Evolutionary conservation across 2,888 invertebrate species (phyloP).

Genomic region (Cynaeus angustus): DNA sequence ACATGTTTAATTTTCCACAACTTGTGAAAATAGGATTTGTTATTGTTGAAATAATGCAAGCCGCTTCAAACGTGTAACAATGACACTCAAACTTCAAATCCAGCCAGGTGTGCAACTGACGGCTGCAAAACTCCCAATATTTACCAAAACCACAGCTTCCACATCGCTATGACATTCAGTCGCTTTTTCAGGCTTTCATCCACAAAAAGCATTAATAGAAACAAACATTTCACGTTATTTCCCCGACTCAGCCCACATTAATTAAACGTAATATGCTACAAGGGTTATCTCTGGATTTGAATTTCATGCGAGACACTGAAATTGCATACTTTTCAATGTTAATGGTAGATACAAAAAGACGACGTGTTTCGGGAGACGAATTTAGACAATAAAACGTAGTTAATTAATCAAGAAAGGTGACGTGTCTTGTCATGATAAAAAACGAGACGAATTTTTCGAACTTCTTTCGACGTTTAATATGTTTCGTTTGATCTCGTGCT

Average conservation of each 20-base stretch:
- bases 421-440: not conserved
- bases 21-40: too few species aligned
- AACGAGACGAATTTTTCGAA: not conserved
- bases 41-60: not conserved
- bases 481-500: constrained; percentile 1
- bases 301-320: too few species aligned
- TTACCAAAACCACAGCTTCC: not conserved
- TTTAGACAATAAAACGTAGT: not conserved
- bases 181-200: not conserved
- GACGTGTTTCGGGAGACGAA: not conserved
- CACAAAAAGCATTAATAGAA: not conserved
- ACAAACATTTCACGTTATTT: not conserved
- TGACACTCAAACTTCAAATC: not conserved
- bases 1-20: too few species aligned
- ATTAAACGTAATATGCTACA: too few species aligned
- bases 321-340: too few species aligned
- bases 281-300: too few species aligned
- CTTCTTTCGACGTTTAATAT: too few species aligned
- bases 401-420: not conserved
- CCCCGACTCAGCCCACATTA: too few species aligned
- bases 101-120: constrained; percentile 2
- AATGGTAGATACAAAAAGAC: too few species aligned
- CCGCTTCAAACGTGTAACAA: too few species aligned
- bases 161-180: not conserved
- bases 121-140: constrained; percentile 1